Conservation (phyloP, 2,888 invertebrate species). For the Molorchus minor region DNA sequence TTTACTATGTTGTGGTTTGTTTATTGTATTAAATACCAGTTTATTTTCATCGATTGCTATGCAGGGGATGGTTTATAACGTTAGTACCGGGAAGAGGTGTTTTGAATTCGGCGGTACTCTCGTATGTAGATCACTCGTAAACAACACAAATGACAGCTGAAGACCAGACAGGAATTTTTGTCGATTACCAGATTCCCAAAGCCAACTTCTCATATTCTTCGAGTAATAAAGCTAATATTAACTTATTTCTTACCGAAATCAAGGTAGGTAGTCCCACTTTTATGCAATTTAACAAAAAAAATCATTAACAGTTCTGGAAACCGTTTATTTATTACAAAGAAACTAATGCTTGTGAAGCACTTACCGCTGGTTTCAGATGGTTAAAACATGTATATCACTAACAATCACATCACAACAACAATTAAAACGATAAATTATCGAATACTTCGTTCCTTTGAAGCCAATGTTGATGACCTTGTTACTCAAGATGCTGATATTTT, state of each 20-base stretch:
- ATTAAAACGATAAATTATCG: slow-evolving; percentile 41
- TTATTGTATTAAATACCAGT: too few species aligned
- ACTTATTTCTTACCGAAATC: slow-evolving; percentile 13
- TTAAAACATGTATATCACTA: slow-evolving; percentile 34
- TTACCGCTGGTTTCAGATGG: slow-evolving; percentile 35
- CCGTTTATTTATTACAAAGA: slow-evolving; percentile 41
- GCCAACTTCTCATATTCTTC: slow-evolving; percentile 2
- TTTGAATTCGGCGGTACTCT: slow-evolving; percentile 54
- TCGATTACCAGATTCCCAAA: slow-evolving; percentile 5
- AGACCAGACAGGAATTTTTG: slow-evolving; percentile 16
- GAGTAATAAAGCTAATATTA: slow-evolving; percentile 11
- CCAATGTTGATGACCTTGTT: slow-evolving; percentile 62
- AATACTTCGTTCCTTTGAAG: slow-evolving; percentile 48
- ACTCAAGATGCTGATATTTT: slow-evolving; percentile 60
- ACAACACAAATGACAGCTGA: slow-evolving; percentile 56
- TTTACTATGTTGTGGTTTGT: not conserved
- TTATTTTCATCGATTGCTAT: slow-evolving; percentile 1
- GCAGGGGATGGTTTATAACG: not conserved
- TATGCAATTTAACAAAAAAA: slow-evolving; percentile 41
- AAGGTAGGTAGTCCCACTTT: slow-evolving; percentile 25
- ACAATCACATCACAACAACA: slow-evolving; percentile 46
- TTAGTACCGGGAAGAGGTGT: slow-evolving; percentile 7
- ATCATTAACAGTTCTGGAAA: slow-evolving; percentile 48
- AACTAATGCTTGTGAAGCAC: slow-evolving; percentile 25
- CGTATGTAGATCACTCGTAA: slow-evolving; percentile 55